Conservation (phyloP, 2,888 invertebrate species). For the Heliconius aoede region DNA sequence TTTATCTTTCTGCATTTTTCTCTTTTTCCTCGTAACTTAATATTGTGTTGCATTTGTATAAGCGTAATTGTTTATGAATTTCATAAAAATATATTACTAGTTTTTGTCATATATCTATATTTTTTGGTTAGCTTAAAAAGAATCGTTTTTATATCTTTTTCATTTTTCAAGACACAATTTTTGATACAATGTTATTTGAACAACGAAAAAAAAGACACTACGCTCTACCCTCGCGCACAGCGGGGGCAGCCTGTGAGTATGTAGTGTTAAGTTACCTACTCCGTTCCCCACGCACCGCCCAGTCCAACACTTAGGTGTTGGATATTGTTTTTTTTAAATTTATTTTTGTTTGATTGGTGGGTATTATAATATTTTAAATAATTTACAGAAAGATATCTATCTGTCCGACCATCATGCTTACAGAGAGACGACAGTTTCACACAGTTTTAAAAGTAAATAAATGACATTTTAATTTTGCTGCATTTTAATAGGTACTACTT, state of each 20-base stretch:
- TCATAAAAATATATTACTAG: neutral
- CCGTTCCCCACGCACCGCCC: neutral
- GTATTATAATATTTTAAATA: no score
- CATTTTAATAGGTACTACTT: neutral
- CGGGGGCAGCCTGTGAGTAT: neutral
- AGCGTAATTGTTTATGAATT: neutral
- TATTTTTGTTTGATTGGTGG: no score
- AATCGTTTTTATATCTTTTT: neutral
- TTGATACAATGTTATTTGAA: no score
- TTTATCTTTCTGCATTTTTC: constrained; percentile 44
- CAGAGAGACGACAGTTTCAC: no score
- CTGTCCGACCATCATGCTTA: no score
- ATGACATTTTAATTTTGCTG: neutral
- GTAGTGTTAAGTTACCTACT: neutral
- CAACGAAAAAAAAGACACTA: neutral
- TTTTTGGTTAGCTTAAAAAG: neutral
- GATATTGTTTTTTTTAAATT: neutral
- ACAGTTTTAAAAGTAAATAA: no score
- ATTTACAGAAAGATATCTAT: no score
- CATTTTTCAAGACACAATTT: no score
- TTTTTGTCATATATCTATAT: no score
- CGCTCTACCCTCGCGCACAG: neutral
- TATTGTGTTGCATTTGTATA: constrained; percentile 27
- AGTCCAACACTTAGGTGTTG: neutral
- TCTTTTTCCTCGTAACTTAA: constrained; percentile 37